These are phyloP conservation scores for Hyphantria cunea DNA, from an alignment of 1,140 invertebrate species.

Conservation along the genomic window DNA sequence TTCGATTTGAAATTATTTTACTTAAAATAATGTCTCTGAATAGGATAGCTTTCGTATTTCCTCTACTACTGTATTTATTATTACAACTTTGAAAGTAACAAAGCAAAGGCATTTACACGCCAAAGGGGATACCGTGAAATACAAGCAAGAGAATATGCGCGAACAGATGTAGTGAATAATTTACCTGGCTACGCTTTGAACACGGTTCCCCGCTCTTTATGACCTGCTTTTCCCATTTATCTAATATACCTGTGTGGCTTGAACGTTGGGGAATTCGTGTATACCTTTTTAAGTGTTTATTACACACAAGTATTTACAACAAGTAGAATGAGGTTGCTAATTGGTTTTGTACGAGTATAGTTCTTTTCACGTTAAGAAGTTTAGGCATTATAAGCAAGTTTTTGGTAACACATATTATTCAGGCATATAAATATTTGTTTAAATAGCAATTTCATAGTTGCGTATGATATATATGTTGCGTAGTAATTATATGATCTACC, in stretches of 20 bases:
- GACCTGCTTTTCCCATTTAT: slow-evolving; percentile 29
- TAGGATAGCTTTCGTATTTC: no score
- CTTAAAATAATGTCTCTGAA: no score
- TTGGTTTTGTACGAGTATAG: slow-evolving; percentile 23
- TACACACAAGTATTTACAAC: slow-evolving; percentile 40
- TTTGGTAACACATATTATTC: no score
- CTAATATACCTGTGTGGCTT: slow-evolving; percentile 1
- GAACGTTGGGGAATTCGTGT: background rate
- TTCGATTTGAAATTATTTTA: no score
- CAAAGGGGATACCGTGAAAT: slow-evolving; percentile 27
- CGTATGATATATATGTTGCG: no score
- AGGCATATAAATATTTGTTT: no score
- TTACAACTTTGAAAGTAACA: background rate
- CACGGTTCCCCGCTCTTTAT: slow-evolving; percentile 28
- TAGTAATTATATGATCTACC: no score
- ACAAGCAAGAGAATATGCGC: slow-evolving; percentile 25
- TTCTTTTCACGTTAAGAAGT: no score
- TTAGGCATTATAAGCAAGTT: no score
- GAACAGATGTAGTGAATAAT: slow-evolving; percentile 48
- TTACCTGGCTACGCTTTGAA: slow-evolving; percentile 46
- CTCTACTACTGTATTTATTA: no score
- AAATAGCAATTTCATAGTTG: no score
- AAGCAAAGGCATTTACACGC: no score
- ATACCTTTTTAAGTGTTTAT: slow-evolving; percentile 35
- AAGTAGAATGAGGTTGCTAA: slow-evolving; percentile 37